Base-by-base conservation (phyloP, 1,140 invertebrate species). In the Latrodectus geometricus region DNA sequence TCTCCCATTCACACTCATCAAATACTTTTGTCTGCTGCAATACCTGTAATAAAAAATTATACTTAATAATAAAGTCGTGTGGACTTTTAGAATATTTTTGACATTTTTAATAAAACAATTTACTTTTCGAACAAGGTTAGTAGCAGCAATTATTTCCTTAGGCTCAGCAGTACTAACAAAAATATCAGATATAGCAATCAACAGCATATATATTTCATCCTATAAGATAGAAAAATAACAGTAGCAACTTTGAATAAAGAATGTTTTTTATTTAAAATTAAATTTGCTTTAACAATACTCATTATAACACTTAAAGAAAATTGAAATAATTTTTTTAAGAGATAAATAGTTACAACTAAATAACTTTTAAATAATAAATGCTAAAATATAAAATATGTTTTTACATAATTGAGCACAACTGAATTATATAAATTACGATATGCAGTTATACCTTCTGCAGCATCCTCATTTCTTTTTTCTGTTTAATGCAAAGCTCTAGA, bases 1-100 rank as follows among this genome's bases (percentile, higher is more conserved):
- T 68, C 68, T 87, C 85, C 85, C 85, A 87, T 9, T 74, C 23
- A 21, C 85, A 87, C 23, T 68, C 8, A 74, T 74, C 85, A 87
- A 87, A 87, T 66, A 87, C 4, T 52, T 68, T 68, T 23, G 85
- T 87, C 11, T 50, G 8, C 0, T 66, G 4, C 0, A 87, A 66
- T n/a, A 87, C 49, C 85, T 87, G 12, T 12, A 68, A 82, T 52
- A 69, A 69, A 3, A 35, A 20, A 11, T 69, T 21, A 69, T 7
- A 69, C 2, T 61, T 61, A 61, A 17, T 14, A 61, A 61, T 14
- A n/a, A 69, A 69, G 68, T 11, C 20, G 7, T 23, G 20, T 20
- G 8, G 20, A 9, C 11, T 20, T 61, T 61, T 2, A 14, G 54
- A 61, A 35, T 35, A 35, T 35, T 35, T 35, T 35, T 35, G 35